A percentile compares a stretch with the other conserved stretches of the same genome.
Conservation (phyloP, 2,797 vertebrate species). For the Huso huso region DNA sequence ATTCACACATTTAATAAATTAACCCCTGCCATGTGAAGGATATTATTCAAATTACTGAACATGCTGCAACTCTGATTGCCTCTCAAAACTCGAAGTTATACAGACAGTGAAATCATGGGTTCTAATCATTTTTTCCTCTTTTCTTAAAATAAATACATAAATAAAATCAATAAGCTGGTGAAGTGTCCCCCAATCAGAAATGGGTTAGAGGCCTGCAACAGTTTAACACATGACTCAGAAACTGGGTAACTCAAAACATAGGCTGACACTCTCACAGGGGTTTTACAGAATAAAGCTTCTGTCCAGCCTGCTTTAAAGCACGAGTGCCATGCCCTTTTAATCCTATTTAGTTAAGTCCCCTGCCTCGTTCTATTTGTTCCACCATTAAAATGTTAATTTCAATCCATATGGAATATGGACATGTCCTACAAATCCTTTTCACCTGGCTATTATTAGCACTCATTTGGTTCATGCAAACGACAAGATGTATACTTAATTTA, state of each 20-base stretch:
- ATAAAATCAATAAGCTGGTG: background rate
- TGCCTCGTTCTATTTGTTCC: background rate
- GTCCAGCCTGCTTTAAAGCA: no score
- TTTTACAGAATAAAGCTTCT: no score
- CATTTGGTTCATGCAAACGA: no score
- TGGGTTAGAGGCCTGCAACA: background rate
- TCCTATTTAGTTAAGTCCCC: no score
- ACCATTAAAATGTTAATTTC: background rate
- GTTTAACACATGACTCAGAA: constrained; percentile 1
- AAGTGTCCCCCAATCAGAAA: background rate
- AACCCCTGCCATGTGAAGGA: background rate
- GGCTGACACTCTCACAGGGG: background rate
- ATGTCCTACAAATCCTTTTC: no score
- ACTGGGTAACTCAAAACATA: background rate
- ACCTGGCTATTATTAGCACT: no score
- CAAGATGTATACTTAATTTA: no score
- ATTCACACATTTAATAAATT: no score
- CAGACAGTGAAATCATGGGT: constrained; percentile 7
- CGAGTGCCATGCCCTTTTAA: no score
- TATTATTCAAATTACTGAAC: background rate
- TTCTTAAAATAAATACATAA: no score
- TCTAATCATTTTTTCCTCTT: background rate
- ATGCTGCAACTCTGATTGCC: background rate
- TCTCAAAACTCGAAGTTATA: background rate
- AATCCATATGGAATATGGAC: no score